Conservation (phyloP, 2,888 invertebrate species). For the Thymelicus lineola region DNA sequence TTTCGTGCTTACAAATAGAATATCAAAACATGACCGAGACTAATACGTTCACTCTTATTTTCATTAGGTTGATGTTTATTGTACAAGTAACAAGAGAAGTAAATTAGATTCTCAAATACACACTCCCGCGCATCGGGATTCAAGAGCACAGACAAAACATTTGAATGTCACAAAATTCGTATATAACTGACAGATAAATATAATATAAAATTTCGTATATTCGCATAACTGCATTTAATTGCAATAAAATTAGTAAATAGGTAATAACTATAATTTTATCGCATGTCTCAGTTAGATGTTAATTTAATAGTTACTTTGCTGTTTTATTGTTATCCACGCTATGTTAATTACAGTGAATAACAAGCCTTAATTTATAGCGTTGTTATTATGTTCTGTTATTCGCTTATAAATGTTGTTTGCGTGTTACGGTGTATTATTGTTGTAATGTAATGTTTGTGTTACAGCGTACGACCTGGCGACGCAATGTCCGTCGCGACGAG, state of each 20-base stretch:
- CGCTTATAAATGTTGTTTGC: background rate
- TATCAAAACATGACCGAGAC: conserved; percentile 20
- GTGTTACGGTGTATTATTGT: background rate
- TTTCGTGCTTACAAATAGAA: conserved; percentile 7
- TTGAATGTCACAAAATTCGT: no score
- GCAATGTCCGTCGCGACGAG: conserved; percentile 90
- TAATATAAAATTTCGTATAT: no score
- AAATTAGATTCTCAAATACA: no score
- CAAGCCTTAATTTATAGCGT: conserved; percentile 1
- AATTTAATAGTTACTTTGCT: conserved; percentile 9
- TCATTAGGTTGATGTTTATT: background rate
- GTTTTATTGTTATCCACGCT: background rate
- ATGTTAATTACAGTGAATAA: conserved; percentile 27
- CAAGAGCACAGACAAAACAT: no score
- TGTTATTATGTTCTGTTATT: background rate
- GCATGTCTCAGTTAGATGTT: conserved; percentile 1
- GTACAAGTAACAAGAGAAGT: no score
- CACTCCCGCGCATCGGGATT: no score
- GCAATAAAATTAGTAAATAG: background rate
- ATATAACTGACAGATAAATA: no score
- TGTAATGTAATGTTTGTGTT: conserved; percentile 37
- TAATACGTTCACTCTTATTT: background rate
- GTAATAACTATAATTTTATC: background rate
- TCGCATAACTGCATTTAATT: background rate
- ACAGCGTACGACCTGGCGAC: conserved; percentile 93